Evolutionary conservation across 2,113 vertebrate species (phyloP).

Genomic region (Tretioscincus oriximinensis): DNA sequence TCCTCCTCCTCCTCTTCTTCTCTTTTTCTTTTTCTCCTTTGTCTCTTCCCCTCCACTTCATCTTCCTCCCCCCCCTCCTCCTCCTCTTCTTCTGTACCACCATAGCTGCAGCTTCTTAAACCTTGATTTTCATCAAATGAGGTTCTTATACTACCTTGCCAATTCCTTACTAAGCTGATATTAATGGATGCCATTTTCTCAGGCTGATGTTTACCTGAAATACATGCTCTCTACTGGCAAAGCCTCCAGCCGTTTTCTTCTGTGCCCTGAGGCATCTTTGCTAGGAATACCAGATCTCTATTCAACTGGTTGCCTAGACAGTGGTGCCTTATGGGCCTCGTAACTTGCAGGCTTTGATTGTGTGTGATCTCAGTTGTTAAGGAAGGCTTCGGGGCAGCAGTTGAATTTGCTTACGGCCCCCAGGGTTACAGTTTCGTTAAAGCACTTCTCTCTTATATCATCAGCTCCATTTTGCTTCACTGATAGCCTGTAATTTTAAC

Average conservation of each 20-base stretch:
- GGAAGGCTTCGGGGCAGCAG: neutral
- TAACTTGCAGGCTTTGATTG: neutral
- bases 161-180: neutral
- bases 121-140: neutral
- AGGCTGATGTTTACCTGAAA: neutral
- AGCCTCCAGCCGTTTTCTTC: neutral
- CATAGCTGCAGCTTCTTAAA: neutral
- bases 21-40: too few species aligned
- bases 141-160: neutral
- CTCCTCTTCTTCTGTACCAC: too few species aligned
- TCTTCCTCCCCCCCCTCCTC: too few species aligned
- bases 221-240: neutral
- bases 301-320: too few species aligned
- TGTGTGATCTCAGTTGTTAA: neutral
- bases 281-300: neutral
- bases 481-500: neutral
- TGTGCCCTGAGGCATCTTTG: neutral
- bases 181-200: neutral
- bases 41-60: too few species aligned
- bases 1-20: too few species aligned
- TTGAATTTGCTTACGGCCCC: neutral
- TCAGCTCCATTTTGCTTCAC: neutral
- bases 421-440: neutral
- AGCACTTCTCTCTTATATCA: neutral
- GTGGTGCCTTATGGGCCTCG: neutral